These are phyloP conservation scores for Okapia johnstoni DNA, from an alignment of 2,113 vertebrate species.

Conservation along the genomic window DNA sequence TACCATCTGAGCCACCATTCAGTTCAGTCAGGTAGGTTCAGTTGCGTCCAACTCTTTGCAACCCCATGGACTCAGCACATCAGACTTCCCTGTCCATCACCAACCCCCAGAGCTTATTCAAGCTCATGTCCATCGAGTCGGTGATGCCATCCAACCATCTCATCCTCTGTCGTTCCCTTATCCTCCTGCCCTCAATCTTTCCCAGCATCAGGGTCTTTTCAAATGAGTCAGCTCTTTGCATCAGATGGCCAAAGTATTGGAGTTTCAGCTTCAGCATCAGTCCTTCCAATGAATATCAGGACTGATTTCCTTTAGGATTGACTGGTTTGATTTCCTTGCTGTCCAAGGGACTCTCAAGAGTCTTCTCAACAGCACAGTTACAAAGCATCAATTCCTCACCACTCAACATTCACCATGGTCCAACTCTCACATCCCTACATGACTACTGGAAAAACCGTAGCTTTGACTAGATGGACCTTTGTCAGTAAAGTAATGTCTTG, in stretches of 20 bases:
- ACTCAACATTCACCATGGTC: not conserved
- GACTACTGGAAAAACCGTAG: not conserved
- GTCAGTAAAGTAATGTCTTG: not conserved
- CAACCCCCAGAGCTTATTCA: not conserved
- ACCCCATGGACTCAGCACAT: not conserved
- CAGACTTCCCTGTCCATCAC: not conserved
- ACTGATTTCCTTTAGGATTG: not conserved
- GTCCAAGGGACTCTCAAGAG: not conserved
- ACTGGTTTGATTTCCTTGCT: not conserved
- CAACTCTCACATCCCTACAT: not conserved
- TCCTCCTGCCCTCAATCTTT: not conserved
- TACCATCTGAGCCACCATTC: not conserved
- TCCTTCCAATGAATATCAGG: not conserved
- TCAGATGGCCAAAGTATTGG: not conserved
- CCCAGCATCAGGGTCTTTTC: not conserved
- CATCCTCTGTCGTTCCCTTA: not conserved
- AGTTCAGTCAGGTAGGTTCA: not conserved
- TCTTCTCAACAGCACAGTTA: not conserved
- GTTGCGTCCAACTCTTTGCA: not conserved
- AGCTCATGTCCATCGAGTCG: not conserved
- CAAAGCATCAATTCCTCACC: not conserved
- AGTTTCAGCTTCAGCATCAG: not conserved
- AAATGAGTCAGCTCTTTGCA: not conserved
- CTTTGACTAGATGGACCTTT: not conserved
- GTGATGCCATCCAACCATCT: not conserved